Evolutionary conservation across 2,797 vertebrate species (phyloP), one percentile per base, ranked within the genome.

Genomic region (Phylloscopus collybita): DNA sequence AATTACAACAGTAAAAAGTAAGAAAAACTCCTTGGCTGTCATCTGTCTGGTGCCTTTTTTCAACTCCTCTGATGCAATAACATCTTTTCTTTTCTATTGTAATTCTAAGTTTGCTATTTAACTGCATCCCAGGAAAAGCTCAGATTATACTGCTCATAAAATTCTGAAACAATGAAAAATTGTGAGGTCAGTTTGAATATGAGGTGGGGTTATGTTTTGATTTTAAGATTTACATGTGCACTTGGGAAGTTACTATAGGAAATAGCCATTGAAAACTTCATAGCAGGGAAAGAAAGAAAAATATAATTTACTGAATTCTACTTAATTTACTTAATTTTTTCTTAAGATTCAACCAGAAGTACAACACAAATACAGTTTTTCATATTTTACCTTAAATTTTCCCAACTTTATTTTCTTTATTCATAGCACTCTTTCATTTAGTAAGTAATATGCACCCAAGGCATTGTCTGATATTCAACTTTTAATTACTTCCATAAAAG

Each of bases 1-100:
- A 93, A 85, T 67, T 85, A 74, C 60, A 88, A 71, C 16, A 70
- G 51, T 42, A 69, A 66, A 66, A 93, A 96, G 34, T 47, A 94
- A 87, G 91, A 92, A 91, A 90, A 97, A 92, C 34, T 88, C 64
- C 64, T 80, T 12, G 3, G 67, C 49, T 86, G 71, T 87, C 78
- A 60, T 80, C 56, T 86, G 51, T 66, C 62, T 88, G 27, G 27
- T 86, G 49, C 10, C 56, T 93, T 75, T 78, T 50, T 19, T 57
- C 67, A 36, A 47, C n/a, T 49, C 14, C 66, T 80, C 44, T 38
- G 45, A 74, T 44, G 53, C 8, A 23, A 29, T 25, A 57, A 20
- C 16, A 69, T 34, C 6, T 82, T 74, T 71, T 21, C 18, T 84
- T 65, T 75, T 47, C 40, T 40, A n/a, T 12, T 73, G 7, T 32